These are phyloP conservation scores for Tragelaphus scriptus DNA, from an alignment of 2,113 vertebrate genomes.

Conservation along the genomic window DNA sequence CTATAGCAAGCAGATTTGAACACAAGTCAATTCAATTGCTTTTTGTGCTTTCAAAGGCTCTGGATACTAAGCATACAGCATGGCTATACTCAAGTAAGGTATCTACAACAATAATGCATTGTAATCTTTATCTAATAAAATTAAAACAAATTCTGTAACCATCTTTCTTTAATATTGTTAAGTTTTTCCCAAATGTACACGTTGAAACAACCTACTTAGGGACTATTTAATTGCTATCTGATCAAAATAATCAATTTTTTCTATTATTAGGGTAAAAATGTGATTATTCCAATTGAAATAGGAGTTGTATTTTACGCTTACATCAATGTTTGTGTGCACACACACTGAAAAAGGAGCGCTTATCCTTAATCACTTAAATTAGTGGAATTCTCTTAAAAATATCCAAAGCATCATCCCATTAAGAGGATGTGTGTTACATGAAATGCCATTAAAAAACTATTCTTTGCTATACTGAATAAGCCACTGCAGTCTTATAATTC, in stretches of 20 bases:
- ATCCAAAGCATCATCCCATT: neutral
- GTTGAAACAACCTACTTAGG: neutral
- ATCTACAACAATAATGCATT: neutral
- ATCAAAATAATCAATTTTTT: neutral
- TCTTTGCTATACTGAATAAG: neutral
- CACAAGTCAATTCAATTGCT: neutral
- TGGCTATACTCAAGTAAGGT: neutral
- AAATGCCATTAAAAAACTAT: neutral
- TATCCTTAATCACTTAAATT: neutral
- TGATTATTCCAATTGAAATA: neutral
- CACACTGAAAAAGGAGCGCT: neutral
- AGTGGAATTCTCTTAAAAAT: neutral
- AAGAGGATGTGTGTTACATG: neutral
- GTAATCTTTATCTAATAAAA: neutral
- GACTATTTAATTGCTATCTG: neutral
- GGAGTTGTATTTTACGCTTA: neutral
- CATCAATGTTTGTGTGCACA: neutral
- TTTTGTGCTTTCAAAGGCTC: neutral
- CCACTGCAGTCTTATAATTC: neutral
- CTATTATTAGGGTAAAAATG: neutral
- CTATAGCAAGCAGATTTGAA: neutral
- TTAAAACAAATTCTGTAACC: slow-evolving; percentile 13
- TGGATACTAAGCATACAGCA: neutral
- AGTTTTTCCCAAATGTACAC: neutral
- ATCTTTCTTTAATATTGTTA: neutral